Conservation (phyloP, 2,113 vertebrate genomes). For the Sylvia atricapilla region DNA sequence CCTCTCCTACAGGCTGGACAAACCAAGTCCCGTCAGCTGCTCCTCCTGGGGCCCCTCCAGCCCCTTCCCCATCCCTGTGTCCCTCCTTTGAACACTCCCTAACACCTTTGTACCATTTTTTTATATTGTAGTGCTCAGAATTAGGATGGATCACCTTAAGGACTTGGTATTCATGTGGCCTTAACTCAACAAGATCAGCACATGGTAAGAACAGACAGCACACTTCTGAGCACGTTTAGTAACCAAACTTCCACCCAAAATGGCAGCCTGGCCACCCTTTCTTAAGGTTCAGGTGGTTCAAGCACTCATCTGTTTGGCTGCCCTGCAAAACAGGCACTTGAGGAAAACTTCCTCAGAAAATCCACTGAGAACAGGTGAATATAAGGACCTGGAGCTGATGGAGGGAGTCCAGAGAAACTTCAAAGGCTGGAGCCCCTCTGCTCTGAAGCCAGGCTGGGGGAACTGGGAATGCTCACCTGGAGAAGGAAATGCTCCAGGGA, state of each 20-base stretch:
- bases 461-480: rapidly evolving
- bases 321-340: rapidly evolving
- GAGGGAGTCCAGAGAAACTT: not conserved
- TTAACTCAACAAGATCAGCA: not conserved
- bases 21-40: not conserved
- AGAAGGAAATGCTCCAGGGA: not conserved
- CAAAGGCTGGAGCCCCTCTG: not conserved
- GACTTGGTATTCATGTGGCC: rapidly evolving
- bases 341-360: not conserved
- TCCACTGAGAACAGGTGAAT: not conserved
- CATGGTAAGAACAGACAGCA: rapidly evolving
- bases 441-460: not conserved
- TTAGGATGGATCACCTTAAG: rapidly evolving
- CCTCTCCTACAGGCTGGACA: not conserved
- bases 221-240: not conserved
- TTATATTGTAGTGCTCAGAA: not conserved
- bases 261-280: not conserved
- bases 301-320: rapidly evolving
- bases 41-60: not conserved
- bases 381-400: not conserved
- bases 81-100: not conserved
- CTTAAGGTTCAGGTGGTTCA: not conserved
- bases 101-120: not conserved
- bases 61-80: not conserved
- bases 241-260: not conserved